Evolutionary conservation across 1,140 invertebrate species (phyloP), one percentile per base, ranked within the genome.

Genomic region (Diachasma alloeum): DNA sequence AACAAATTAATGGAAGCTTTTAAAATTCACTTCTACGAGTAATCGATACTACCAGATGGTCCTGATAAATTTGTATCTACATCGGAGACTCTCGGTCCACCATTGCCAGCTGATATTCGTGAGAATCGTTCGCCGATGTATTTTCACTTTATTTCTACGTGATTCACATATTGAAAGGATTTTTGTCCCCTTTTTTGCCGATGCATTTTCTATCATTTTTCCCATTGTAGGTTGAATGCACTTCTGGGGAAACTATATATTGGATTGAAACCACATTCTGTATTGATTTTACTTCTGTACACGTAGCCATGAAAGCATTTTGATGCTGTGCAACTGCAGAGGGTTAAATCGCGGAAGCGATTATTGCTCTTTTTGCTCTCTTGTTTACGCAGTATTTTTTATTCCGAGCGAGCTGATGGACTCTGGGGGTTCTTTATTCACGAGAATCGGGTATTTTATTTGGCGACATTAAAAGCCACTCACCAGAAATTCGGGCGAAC

Each of bases 401-500:
- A 1, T 26, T 56, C n/a, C 8, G n/a, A 15, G 22, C 31, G 31
- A 31, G 31, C 6, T 31, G 31, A 31, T 31, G 31, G 31, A 31
- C 31, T 31, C 31, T 31, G 31, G 31, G 31, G 31, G 6, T 31
- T 31, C 31, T 31, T 31, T 31, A 31, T 31, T 31, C 31, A 6
- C 31, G 31, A 6, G 2, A 6, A 31, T 31, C 31, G 31, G 31
- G 31, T 31, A 31, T 31, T 31, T 31, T 31, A 31, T 31, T 31
- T 56, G 67, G 70, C 11, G 22, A 71, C 31, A 31, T 31, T 24
- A 31, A 11, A 63, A 19, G 48, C 2, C 15, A 82, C 82, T 84
- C 74, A 87, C 85, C 85, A 74, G 82, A 84, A 73, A 85, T 81
- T 77, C 83, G 81, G 48, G 83, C 69, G 44, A 85, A 84, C 9